Conservation (phyloP, 2,797 vertebrate species). For the Poecilia gillii region DNA sequence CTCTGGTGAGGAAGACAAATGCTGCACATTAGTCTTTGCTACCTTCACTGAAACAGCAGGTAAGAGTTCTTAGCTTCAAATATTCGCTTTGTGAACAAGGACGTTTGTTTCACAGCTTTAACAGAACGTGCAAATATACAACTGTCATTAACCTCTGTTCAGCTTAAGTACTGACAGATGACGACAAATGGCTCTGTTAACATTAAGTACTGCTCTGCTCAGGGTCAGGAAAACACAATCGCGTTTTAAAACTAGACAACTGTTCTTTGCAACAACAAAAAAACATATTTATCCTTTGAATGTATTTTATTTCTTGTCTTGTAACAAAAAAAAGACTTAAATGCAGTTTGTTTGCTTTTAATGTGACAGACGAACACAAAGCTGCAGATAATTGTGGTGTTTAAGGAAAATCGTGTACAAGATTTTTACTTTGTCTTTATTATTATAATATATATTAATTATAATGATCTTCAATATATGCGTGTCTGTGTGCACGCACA, state of each 20-base stretch:
- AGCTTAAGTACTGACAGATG: background rate
- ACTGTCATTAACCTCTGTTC: background rate
- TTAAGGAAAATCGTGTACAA: background rate
- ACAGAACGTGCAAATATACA: background rate
- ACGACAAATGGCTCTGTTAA: background rate
- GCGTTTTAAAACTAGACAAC: background rate
- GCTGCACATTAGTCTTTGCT: background rate
- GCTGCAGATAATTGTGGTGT: background rate
- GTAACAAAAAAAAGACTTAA: background rate
- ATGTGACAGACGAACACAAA: background rate
- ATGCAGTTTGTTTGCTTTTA: background rate
- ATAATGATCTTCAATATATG: too few relatives aligned
- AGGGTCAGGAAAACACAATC: background rate
- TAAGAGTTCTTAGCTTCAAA: conserved; percentile 26
- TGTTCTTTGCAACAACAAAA: background rate
- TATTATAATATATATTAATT: too few relatives aligned
- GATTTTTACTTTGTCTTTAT: background rate
- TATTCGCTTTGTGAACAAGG: background rate
- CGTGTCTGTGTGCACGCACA: too few relatives aligned
- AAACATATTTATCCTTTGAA: background rate
- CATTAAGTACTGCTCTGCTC: background rate
- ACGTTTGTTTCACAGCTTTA: background rate
- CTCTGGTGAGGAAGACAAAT: background rate
- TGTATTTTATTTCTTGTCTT: background rate
- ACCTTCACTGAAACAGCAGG: conserved; percentile 32